A percentile compares a stretch with the other conserved stretches of the same genome.
These are phyloP conservation scores for Tadarida brasiliensis DNA, from an alignment of 2,797 vertebrate species.

Conservation along the genomic window DNA sequence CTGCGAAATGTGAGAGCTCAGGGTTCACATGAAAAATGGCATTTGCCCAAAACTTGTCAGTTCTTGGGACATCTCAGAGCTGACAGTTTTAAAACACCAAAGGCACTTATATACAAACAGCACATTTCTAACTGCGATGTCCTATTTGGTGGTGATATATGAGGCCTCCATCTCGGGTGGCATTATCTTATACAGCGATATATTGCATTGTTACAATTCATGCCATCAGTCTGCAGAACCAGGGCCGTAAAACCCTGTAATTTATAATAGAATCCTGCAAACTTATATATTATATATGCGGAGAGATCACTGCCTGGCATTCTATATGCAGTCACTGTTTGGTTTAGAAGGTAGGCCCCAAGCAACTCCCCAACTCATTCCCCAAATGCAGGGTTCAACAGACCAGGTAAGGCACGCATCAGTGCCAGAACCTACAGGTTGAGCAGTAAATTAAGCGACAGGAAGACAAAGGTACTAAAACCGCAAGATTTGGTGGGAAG, in stretches of 20 bases:
- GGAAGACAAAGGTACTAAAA: constrained; percentile 15
- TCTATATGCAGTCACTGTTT: neutral
- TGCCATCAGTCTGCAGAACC: constrained; percentile 67
- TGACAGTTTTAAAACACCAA: constrained; percentile 57
- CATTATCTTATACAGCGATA: neutral
- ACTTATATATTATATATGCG: constrained; percentile 60
- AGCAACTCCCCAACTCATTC: neutral
- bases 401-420: neutral
- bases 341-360: constrained; percentile 14
- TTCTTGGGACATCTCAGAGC: constrained; percentile 30
- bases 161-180: neutral
- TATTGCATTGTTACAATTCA: constrained; percentile 35
- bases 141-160: constrained; percentile 3
- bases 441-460: neutral
- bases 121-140: constrained; percentile 3
- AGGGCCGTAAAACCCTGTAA: constrained; percentile 60
- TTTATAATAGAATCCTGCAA: neutral
- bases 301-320: neutral
- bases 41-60: constrained; percentile 57
- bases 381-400: neutral
- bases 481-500: neutral
- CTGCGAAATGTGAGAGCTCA: neutral
- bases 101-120: constrained; percentile 73
- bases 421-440: neutral
- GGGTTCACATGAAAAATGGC: neutral